Conservation (phyloP, 2,113 vertebrate genomes). For the Regulus satrapa region DNA sequence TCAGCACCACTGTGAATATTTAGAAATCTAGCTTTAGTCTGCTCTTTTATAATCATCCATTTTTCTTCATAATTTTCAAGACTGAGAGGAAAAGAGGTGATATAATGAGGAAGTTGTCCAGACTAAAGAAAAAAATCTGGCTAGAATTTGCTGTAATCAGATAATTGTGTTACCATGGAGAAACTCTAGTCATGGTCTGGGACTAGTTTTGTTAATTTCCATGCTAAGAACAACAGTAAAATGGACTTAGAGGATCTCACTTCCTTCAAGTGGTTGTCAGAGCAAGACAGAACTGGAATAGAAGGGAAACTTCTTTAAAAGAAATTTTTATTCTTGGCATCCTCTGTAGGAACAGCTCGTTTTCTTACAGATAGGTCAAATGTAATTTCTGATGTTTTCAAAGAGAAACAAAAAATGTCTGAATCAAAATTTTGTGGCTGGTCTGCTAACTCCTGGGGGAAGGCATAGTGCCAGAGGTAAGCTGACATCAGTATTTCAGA, state of each 20-base stretch:
- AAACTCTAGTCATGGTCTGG: not conserved
- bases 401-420: not conserved
- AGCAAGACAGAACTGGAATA: not conserved
- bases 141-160: not conserved
- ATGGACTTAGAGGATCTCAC: not conserved
- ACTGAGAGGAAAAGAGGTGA: not conserved
- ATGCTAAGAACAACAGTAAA: not conserved
- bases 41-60: not conserved
- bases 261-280: fast-evolving
- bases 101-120: not conserved
- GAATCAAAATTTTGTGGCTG: not conserved
- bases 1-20: not conserved
- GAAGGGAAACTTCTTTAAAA: not conserved
- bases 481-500: not conserved
- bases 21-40: not conserved
- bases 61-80: not conserved
- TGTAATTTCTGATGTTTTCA: not conserved
- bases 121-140: not conserved
- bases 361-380: not conserved
- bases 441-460: not conserved
- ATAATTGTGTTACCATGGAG: not conserved
- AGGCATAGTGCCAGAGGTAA: not conserved
- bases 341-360: not conserved
- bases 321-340: not conserved
- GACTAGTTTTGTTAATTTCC: not conserved